A percentile compares a stretch with the other conserved stretches of the same genome.
These are phyloP conservation scores for Gallinago media DNA, from an alignment of 2,113 vertebrate species.

Conservation along the genomic window DNA sequence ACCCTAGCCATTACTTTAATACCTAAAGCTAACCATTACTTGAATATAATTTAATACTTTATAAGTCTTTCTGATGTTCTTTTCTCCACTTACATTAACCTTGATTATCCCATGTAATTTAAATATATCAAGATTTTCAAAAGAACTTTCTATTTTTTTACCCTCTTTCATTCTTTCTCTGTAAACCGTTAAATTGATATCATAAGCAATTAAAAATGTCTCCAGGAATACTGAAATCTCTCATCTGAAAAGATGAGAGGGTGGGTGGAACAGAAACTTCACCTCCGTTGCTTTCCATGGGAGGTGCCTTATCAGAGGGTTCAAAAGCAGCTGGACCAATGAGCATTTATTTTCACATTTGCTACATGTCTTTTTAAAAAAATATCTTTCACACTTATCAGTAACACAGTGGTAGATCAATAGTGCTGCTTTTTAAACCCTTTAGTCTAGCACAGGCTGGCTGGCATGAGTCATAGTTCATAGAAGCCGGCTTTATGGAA, in stretches of 20 bases:
- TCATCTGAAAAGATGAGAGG: not conserved
- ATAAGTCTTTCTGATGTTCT: not conserved
- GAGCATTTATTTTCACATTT: conserved; percentile 39
- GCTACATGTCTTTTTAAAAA: not conserved
- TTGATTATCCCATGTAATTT: not conserved
- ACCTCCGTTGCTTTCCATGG: not conserved
- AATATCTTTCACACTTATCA: conserved; percentile 43
- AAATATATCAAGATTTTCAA: not conserved
- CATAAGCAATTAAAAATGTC: not conserved
- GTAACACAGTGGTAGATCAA: not conserved
- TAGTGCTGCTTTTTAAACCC: not conserved
- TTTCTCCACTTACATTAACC: not conserved
- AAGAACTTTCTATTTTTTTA: not conserved
- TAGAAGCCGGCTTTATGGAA: not conserved
- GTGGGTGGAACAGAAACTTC: not conserved
- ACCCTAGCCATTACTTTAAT: not conserved
- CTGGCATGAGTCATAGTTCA: conserved; percentile 20
- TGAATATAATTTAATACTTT: not conserved
- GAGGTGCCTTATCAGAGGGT: conserved; percentile 22
- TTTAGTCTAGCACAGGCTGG: not conserved
- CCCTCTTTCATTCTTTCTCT: not conserved
- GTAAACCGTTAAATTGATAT: not conserved
- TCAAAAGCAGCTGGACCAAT: conserved; percentile 25
- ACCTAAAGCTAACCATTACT: not conserved
- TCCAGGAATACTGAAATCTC: not conserved